Conservation (phyloP, 2,888 invertebrate species). For the Scaptomyza reducta region DNA sequence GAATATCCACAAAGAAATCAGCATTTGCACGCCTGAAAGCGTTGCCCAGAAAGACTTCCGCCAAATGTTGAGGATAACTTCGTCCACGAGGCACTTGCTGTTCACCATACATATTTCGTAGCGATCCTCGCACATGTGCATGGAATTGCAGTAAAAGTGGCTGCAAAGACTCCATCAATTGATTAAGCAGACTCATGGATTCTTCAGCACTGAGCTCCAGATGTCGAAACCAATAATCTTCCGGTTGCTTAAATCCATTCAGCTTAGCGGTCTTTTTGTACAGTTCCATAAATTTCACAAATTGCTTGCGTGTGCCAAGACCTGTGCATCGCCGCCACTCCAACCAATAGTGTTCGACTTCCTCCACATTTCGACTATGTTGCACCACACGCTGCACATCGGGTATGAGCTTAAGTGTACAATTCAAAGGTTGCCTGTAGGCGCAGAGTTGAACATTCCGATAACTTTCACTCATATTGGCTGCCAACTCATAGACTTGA, state of each 20-base stretch:
- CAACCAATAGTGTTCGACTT: conserved; percentile 82
- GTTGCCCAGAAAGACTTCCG: conserved; percentile 81
- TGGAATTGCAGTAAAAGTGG: conserved; percentile 82
- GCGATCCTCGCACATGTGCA: conserved; percentile 77
- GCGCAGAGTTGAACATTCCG: conserved; percentile 91
- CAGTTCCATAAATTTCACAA: conserved; percentile 76
- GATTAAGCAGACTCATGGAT: conserved; percentile 71
- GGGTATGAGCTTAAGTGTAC: conserved; percentile 89
- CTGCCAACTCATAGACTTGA: conserved; percentile 86
- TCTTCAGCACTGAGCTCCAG: conserved; percentile 85
- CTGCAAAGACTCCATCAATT: conserved; percentile 66
- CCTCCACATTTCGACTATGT: conserved; percentile 68
- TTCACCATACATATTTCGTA: conserved; percentile 74
- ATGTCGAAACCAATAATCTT: conserved; percentile 88
- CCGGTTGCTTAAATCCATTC: conserved; percentile 83
- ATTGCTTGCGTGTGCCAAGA: conserved; percentile 62
- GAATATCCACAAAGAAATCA: conserved; percentile 86
- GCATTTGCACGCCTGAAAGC: conserved; percentile 84
- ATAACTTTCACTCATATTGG: conserved; percentile 90
- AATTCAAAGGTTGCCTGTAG: conserved; percentile 86
- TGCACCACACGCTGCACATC: conserved; percentile 80
- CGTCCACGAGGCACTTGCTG: conserved; percentile 58
- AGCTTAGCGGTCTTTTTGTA: conserved; percentile 78
- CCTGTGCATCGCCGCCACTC: conserved; percentile 81
- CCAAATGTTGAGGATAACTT: conserved; percentile 82